Evolutionary conservation across 1,140 invertebrate species (phyloP).

Genomic region (Ditylenchus dipsaci): DNA sequence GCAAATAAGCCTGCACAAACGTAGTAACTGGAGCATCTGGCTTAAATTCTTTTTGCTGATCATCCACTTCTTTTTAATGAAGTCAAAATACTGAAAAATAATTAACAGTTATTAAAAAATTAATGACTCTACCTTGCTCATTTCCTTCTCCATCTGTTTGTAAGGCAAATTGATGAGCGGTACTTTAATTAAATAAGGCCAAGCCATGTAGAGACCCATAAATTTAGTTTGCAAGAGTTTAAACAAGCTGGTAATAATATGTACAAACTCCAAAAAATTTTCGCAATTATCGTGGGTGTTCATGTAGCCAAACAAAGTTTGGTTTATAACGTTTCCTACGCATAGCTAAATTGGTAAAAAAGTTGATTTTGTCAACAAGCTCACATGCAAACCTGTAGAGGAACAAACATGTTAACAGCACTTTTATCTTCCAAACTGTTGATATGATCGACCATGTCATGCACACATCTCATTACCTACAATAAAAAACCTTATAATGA

Average conservation of each 20-base stretch:
- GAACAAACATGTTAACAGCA: neutral
- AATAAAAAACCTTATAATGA: neutral
- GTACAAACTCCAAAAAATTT: constrained; percentile 4
- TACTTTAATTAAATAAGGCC: neutral
- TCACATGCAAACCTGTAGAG: neutral
- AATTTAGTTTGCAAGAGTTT: neutral
- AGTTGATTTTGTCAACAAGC: neutral
- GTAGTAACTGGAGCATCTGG: neutral
- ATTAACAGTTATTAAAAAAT: neutral
- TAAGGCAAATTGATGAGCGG: neutral
- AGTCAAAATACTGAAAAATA: neutral
- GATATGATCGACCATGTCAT: constrained; percentile 2
- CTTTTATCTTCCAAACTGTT: constrained; percentile 2
- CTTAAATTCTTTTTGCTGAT: neutral
- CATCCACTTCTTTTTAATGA: neutral
- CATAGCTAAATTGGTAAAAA: neutral
- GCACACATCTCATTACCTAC: neutral
- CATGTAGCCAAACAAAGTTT: constrained; percentile 11
- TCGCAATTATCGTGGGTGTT: neutral
- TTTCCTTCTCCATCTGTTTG: neutral
- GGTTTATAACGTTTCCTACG: constrained; percentile 9
- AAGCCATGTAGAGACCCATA: neutral
- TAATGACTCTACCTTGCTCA: neutral
- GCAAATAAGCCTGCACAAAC: constrained; percentile 4
- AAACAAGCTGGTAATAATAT: neutral